Evolutionary conservation across 2,113 vertebrate genomes (phyloP), one percentile per base, ranked within the genome.

Genomic region (Blennius ocellaris): DNA sequence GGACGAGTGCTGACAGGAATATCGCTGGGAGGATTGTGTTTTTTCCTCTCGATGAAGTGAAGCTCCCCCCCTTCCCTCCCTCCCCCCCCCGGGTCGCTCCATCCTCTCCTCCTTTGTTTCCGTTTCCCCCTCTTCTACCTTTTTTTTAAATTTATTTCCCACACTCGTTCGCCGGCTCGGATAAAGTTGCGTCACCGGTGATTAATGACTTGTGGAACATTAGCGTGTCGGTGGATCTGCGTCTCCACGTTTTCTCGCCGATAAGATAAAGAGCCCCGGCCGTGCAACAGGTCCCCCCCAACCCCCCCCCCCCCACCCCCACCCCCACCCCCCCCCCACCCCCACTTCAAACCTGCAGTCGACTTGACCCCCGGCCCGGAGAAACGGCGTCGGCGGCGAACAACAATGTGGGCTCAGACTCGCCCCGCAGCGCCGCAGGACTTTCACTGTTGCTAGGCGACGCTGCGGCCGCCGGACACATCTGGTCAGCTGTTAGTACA

Each of bases 1-100:
- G 87, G 90, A 89, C 58, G 63, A 72, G 76, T 81, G 87, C 91
- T 91, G 88, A 83, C 82, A 85, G 87, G 84, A 85, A 87, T 89
- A 85, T 89, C 71, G 87, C 87, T 89, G 71, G 84, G 84, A 87
- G 84, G 83, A 78, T 78, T 14, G 45, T 47, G 45, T 47, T 30
- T 30, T 30, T 30, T 30, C 4, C 21, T 30, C 21, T 4, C 82
- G 88, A 89, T 85, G 89, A 90, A 92, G 86, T 79, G 81, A 71
- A 74, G 59, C 81, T 77, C 70, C 70, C 57, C 30, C 66, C 81
- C 74, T 74, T 59, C 81, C 80, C 70, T 67, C 57, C 30, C 66
- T 73, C 76, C 68, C 43, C 63, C 63, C 50, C 16, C 51, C 52
- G 63, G 67, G 45, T 62, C 12, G 61, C 17, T 54, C 66, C 73